Base-by-base conservation (phyloP, 1,140 invertebrate species). In the Cataglyphis hispanica region DNA sequence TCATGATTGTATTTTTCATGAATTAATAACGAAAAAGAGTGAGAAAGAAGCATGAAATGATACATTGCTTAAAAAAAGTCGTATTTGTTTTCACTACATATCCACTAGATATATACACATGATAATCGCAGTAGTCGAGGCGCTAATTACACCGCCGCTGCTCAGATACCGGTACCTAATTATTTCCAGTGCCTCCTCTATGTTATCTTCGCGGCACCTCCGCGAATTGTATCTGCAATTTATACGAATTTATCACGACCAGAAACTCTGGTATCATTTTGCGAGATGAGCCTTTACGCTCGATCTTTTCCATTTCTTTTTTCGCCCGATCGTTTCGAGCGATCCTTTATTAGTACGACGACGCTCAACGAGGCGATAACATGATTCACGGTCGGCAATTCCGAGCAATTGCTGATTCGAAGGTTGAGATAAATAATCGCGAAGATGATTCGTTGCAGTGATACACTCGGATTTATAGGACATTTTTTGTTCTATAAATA, bases 131-230 rank as follows among this genome's bases (percentile, higher is more conserved):
- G 63, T 53, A 22, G 53, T 43, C 25, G 16, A 72, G 37, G 50
- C 58, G 50, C 19, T 22, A 81, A 81, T 70, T 70, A 81, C 13
- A 50, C 13, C 66, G 25, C 19, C 25, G 40, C 37, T 70, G 50
- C 19, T 70, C 22, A 81, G 43, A 81, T 40, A 81, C 50, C 78
- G 78, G 37, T 72, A 72, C 25, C 37, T 37, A 34, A 70, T 81
- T 37, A n/a, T 72, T 58, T 40, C 34, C 34, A 4, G 43, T 19
- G 16, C 31, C 22, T 80, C 31, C n/a, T 40, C 53, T 43, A 61
- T 60, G 25, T 83, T 60, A 72, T 83, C 67, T 43, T 56, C 46
- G 46, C 63, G 31, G n/a, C 75, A 19, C 50, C 8, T 81, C 67
- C 1, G 25, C 4, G 34, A 7, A 22, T 16, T 56, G 25, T 43